phyloP scores from a whole-genome alignment of 2,797 vertebrate species.

The Sandelia bainsii region DNA sequence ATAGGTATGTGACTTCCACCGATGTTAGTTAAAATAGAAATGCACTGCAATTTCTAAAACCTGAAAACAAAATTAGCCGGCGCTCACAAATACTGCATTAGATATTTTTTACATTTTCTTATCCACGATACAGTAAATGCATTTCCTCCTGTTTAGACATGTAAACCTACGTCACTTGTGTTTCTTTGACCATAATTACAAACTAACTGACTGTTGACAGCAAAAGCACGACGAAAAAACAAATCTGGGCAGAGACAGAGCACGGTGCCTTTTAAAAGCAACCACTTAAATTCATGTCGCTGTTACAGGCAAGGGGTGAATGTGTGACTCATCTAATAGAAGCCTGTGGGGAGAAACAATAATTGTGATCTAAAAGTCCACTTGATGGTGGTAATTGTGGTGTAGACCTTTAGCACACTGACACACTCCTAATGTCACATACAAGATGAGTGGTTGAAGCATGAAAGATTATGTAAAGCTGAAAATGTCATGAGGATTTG shows the following conservation, averaged over 20 bases:
- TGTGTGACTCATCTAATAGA: background rate
- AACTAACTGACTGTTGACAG: background rate
- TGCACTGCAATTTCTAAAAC: too few relatives aligned
- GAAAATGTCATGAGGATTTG: background rate
- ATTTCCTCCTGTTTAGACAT: background rate
- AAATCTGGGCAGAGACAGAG: background rate
- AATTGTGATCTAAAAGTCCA: conserved; percentile 1
- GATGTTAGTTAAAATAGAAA: too few relatives aligned
- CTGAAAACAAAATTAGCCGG: too few relatives aligned
- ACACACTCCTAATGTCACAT: conserved; percentile 12
- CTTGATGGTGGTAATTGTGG: conserved; percentile 12
- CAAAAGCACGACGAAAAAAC: background rate
- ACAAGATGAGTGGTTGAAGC: background rate
- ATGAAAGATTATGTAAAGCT: background rate
- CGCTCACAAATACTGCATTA: too few relatives aligned
- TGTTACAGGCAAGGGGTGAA: conserved; percentile 10
- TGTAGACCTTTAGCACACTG: conserved; percentile 18
- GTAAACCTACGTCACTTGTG: background rate
- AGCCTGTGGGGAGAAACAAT: background rate
- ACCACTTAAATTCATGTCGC: conserved; percentile 1
- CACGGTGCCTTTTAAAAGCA: conserved; percentile 11
- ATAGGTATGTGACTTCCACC: too few relatives aligned
- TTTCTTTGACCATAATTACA: background rate
- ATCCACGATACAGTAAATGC: background rate
- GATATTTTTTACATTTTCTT: background rate